These are phyloP conservation scores for Tachystola acroxantha DNA, from an alignment of 2,888 invertebrate genomes.

Conservation along the genomic window DNA sequence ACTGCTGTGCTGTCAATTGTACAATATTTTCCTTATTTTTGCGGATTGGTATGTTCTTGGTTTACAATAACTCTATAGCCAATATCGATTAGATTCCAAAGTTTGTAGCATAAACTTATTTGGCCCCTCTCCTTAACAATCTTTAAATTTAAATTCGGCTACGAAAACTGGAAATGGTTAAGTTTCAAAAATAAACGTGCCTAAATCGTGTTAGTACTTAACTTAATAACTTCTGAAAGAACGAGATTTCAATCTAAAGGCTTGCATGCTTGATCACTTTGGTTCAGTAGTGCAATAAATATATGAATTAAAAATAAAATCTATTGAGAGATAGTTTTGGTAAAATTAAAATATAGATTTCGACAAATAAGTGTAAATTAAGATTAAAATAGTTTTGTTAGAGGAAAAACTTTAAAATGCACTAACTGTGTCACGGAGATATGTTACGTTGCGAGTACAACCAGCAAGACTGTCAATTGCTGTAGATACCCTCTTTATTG, in stretches of 20 bases:
- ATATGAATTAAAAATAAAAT: slow-evolving; percentile 36
- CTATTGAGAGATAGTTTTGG: slow-evolving; percentile 59
- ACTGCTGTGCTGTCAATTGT: too few relatives aligned
- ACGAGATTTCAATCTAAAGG: too few relatives aligned
- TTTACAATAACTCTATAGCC: too few relatives aligned
- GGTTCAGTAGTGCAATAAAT: slow-evolving; percentile 69
- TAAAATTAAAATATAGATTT: slow-evolving; percentile 43
- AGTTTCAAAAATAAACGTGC: slow-evolving; percentile 16
- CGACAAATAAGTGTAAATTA: slow-evolving; percentile 59
- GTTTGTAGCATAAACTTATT: too few relatives aligned
- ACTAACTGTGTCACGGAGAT: slow-evolving; percentile 45
- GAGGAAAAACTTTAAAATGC: slow-evolving; percentile 34
- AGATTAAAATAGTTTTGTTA: slow-evolving; percentile 50
- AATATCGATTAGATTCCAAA: too few relatives aligned
- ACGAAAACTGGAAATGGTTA: background rate
- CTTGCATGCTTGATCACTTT: too few relatives aligned
- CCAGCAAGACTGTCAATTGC: slow-evolving; percentile 76
- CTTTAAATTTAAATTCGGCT: too few relatives aligned
- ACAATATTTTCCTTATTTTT: too few relatives aligned
- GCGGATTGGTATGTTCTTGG: too few relatives aligned
- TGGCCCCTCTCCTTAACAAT: too few relatives aligned
- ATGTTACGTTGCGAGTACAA: slow-evolving; percentile 56
- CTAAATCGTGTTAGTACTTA: slow-evolving; percentile 25
- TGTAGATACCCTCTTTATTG: slow-evolving; percentile 70
- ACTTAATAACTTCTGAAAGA: too few relatives aligned